Conservation (phyloP, 1,140 invertebrate genomes). For the Drosophila nigromelanica region DNA sequence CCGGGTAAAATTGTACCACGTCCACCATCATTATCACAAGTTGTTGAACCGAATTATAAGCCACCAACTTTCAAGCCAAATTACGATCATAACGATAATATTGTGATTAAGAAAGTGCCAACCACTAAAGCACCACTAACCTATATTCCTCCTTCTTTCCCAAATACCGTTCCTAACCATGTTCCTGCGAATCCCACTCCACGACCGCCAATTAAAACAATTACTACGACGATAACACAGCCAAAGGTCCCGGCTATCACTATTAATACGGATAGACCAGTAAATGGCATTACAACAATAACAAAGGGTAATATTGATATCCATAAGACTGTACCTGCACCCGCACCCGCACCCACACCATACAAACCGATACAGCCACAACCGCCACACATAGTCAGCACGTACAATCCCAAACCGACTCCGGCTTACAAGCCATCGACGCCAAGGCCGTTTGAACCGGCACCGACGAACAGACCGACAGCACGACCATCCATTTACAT, state of each 20-base stretch:
- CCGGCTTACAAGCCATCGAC: constrained; percentile 50
- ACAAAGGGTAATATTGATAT: constrained; percentile 74
- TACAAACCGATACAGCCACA: constrained; percentile 21
- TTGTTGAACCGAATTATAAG: constrained; percentile 43
- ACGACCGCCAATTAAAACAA: constrained; percentile 52
- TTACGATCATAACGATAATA: constrained; percentile 71
- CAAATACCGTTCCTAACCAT: constrained; percentile 58
- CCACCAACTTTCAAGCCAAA: constrained; percentile 63
- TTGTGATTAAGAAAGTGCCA: constrained; percentile 63
- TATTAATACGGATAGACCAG: constrained; percentile 76
- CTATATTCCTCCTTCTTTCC: constrained; percentile 79
- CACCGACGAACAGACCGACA: constrained; percentile 24
- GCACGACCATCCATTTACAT: constrained; percentile 44
- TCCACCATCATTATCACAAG: constrained; percentile 52
- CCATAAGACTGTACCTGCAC: constrained; percentile 44
- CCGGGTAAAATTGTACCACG: constrained; percentile 68
- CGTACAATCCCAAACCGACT: constrained; percentile 13
- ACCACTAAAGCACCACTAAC: constrained; percentile 72
- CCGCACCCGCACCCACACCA: constrained; percentile 7
- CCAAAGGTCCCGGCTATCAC: constrained; percentile 78
- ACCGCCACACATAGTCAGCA: constrained; percentile 15
- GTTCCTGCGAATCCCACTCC: constrained; percentile 58
- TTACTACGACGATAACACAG: constrained; percentile 56
- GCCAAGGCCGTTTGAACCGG: constrained; percentile 47
- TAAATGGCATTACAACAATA: constrained; percentile 63